phyloP scores from a whole-genome alignment of 2,888 invertebrate species.

The Caenorhabditis sp. region DNA sequence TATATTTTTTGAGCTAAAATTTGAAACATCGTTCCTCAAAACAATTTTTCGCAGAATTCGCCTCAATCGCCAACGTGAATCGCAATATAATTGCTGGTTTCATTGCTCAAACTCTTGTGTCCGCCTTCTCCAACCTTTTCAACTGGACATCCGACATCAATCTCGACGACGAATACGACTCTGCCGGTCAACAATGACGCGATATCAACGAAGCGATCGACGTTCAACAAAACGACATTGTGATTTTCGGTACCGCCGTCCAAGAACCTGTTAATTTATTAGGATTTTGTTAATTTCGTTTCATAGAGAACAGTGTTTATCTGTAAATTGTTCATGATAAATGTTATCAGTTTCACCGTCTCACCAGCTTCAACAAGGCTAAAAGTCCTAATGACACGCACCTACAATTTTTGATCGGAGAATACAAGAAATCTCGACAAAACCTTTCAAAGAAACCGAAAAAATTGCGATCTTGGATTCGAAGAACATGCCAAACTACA shows the following conservation, averaged over 20 bases:
- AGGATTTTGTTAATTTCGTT: neutral
- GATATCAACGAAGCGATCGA: slow-evolving; percentile 82
- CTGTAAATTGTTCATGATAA: slow-evolving; percentile 1
- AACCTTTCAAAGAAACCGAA: slow-evolving; percentile 36
- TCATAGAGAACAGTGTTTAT: neutral
- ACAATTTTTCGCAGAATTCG: no score
- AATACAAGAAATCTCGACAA: slow-evolving; percentile 34
- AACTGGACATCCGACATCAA: slow-evolving; percentile 89
- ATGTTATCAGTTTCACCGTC: neutral
- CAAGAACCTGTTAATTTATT: slow-evolving; percentile 76
- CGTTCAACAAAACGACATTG: slow-evolving; percentile 86
- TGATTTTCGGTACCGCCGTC: slow-evolving; percentile 82
- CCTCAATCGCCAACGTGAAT: slow-evolving; percentile 80
- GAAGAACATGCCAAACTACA: slow-evolving; percentile 39
- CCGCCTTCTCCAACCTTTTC: slow-evolving; percentile 80
- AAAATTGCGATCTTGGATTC: slow-evolving; percentile 21
- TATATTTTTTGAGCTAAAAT: no score
- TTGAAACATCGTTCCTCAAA: no score
- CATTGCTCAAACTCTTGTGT: slow-evolving; percentile 84
- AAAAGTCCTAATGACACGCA: slow-evolving; percentile 30
- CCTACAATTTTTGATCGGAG: slow-evolving; percentile 34
- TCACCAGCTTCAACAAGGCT: slow-evolving; percentile 24
- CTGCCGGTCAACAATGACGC: slow-evolving; percentile 86
- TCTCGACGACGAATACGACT: slow-evolving; percentile 79
- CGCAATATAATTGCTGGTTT: slow-evolving; percentile 84